Evolutionary conservation across 1,140 invertebrate genomes (phyloP).

Genomic region (Hypsibius dujardini): DNA sequence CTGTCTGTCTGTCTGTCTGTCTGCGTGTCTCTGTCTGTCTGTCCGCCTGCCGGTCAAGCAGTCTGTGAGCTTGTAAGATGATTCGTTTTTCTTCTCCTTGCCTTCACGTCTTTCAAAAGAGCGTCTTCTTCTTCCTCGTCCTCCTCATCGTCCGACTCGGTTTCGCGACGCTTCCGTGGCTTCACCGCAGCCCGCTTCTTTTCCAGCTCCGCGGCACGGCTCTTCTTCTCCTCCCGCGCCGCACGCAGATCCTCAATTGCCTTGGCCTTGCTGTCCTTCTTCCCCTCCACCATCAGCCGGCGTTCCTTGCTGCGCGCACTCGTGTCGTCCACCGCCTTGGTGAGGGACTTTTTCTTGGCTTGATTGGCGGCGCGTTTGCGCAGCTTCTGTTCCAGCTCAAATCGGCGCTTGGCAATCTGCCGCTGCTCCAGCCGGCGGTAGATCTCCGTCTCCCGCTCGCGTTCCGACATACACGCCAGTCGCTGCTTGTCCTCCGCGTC

Average conservation of each 20-base stretch:
- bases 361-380: constrained; percentile 53
- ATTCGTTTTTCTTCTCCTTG: too few species aligned
- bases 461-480: constrained; percentile 80
- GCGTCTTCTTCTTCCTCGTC: constrained; percentile 30
- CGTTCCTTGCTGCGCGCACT: constrained; percentile 68
- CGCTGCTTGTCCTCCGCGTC: constrained; percentile 80
- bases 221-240: constrained; percentile 58
- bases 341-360: constrained; percentile 30
- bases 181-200: constrained; percentile 30
- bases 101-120: too few species aligned
- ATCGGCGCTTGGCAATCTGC: constrained; percentile 78
- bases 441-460: constrained; percentile 87
- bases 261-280: constrained; percentile 65
- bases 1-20: too few species aligned
- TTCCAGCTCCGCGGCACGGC: constrained; percentile 39
- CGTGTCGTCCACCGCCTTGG: constrained; percentile 36
- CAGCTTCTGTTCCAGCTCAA: constrained; percentile 89
- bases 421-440: constrained; percentile 84
- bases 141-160: constrained; percentile 83
- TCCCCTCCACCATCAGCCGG: constrained; percentile 73
- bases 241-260: constrained; percentile 79
- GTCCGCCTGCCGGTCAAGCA: too few species aligned
- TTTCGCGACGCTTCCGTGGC: constrained; percentile 58
- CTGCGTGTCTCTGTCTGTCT: too few species aligned
- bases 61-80: too few species aligned